Percentiles rank a stretch among this genome's conserved stretches.
Evolutionary conservation across 2,888 invertebrate species (phyloP).

Genomic region (Pterobdella sp.): DNA sequence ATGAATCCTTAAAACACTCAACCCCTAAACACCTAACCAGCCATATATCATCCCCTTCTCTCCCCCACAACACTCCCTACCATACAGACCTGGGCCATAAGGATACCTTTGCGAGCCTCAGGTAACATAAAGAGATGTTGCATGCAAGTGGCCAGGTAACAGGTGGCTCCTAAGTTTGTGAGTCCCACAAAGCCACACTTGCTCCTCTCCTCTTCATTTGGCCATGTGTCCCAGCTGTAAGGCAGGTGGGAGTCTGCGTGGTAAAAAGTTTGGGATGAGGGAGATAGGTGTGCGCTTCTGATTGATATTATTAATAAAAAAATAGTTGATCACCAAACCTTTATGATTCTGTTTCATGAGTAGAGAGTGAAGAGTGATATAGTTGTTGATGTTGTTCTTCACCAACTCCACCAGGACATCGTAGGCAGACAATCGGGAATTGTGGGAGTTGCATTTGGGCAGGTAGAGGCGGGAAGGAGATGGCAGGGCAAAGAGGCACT

Average conservation of each 20-base stretch:
- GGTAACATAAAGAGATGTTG: constrained; percentile 97
- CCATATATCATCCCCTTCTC: not conserved
- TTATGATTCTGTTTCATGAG: constrained; percentile 69
- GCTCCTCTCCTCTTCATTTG: constrained; percentile 84
- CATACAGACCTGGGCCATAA: constrained; percentile 61
- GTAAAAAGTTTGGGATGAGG: not conserved
- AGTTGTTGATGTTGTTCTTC: constrained; percentile 75
- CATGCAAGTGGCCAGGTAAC: constrained; percentile 95
- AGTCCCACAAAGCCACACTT: constrained; percentile 89
- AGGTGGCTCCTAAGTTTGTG: constrained; percentile 88
- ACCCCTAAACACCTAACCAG: not conserved
- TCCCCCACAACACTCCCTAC: constrained; percentile 2
- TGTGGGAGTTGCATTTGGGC: constrained; percentile 82
- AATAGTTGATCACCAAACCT: constrained; percentile 39
- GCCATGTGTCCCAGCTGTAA: constrained; percentile 97
- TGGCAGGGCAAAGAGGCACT: constrained; percentile 80
- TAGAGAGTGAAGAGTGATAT: constrained; percentile 71
- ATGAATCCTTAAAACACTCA: not conserved
- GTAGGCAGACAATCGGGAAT: constrained; percentile 80
- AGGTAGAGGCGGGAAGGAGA: constrained; percentile 71
- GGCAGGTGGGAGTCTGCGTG: constrained; percentile 60
- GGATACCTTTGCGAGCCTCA: constrained; percentile 73
- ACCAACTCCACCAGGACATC: constrained; percentile 81
- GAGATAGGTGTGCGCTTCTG: not conserved
- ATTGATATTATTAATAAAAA: not conserved